Base-by-base conservation (phyloP, 2,113 vertebrate genomes). In the Nestor notabilis region DNA sequence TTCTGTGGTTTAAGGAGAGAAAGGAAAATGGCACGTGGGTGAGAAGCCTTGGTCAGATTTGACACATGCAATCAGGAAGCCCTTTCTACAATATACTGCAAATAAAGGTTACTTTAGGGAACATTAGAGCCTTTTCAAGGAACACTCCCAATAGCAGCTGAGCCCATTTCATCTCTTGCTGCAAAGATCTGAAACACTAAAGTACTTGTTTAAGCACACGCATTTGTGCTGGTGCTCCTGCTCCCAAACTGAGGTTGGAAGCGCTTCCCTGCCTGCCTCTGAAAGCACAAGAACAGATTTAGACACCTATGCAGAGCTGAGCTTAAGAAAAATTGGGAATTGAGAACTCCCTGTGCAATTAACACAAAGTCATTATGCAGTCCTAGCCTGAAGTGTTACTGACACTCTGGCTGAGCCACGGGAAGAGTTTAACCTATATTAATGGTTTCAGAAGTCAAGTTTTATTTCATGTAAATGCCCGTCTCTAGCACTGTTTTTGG, bases 341-440 rank as follows among this genome's bases (percentile, higher is more conserved):
- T 5, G 28, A 70, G n/a, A 93, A 39, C n/a, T 39, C 1, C 15
- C 20, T 0, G 0, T 27, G n/a, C 35, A 53, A 56, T 44, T 58
- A 71, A 39, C 1, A 9, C 25, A 19, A 69, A 68, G 24, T 39
- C 47, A 78, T 66, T 46, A 66, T 1, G 43, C 50, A 89, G 19
- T 31, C 20, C 9, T 24, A 72, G 29, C 20, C 53, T 68, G 1
- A 37, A 84, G 25, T 9, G 9, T 35, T 43, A 52, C 35, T 21
- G 56, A 53, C 39, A 35, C 23, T 21, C 43, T 28, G 58, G 43
- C 84, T 43, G 58, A 90, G 63, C n/a, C 68, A 83, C 83, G 74
- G 52, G 21, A 68, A 1, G 2, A 66, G 13, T 83, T 91, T 64
- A 83, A 79, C 29, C 19, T 27, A 4, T 7, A 72, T 7, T 52